phyloP scores from a whole-genome alignment of 2,888 invertebrate species.

The Onchidella celtica region DNA sequence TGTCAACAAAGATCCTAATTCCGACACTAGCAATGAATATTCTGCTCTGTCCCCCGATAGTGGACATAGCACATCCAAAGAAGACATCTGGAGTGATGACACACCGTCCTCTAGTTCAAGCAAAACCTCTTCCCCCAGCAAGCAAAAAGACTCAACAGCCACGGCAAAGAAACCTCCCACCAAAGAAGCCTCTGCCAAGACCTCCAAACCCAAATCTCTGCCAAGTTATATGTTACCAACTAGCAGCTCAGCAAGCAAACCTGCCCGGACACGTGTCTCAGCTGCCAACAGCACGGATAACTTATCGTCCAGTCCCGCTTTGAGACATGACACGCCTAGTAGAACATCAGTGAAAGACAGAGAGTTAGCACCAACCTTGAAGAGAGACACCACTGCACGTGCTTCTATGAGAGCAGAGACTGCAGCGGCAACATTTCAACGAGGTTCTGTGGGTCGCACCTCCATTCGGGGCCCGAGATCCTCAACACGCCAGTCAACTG shows the following conservation, averaged over 20 bases:
- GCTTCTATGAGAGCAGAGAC: constrained; percentile 57
- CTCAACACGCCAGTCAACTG: constrained; percentile 31
- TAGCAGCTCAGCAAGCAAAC: constrained; percentile 57
- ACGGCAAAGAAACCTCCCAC: constrained; percentile 40
- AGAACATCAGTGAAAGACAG: constrained; percentile 49
- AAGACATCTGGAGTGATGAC: constrained; percentile 64
- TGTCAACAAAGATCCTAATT: constrained; percentile 55
- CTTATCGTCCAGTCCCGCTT: constrained; percentile 20
- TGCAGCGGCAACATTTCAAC: constrained; percentile 44
- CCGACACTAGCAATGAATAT: constrained; percentile 53
- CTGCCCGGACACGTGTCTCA: constrained; percentile 46
- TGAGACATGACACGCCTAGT: constrained; percentile 47
- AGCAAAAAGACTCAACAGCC: constrained; percentile 34
- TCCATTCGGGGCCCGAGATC: constrained; percentile 50
- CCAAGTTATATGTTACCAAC: constrained; percentile 73
- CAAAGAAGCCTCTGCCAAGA: constrained; percentile 48
- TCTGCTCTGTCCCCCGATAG: constrained; percentile 67
- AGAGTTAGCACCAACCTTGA: constrained; percentile 40
- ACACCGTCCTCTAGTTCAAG: constrained; percentile 38
- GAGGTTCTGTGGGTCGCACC: constrained; percentile 45
- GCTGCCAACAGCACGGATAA: constrained; percentile 38
- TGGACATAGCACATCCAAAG: constrained; percentile 67
- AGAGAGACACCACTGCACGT: constrained; percentile 52
- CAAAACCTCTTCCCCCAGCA: constrained; percentile 41
- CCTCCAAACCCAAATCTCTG: constrained; percentile 59